Evolutionary conservation across 1,140 invertebrate species (phyloP).

Genomic region (Pseudoatta argentina): DNA sequence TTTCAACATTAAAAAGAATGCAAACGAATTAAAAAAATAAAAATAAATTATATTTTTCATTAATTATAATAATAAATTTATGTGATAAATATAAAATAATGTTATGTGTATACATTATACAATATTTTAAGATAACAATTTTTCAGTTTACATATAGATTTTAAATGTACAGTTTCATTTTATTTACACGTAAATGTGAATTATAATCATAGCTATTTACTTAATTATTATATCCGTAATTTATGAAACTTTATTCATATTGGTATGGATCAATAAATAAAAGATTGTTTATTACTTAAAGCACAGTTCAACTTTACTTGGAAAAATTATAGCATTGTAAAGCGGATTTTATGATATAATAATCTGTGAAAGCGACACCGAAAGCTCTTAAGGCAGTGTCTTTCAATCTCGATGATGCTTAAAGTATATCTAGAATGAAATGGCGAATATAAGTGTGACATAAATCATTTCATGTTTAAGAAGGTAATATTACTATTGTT

Average conservation of each 20-base stretch:
- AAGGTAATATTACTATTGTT: not conserved
- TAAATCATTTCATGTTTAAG: not conserved
- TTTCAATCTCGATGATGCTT: slow-evolving; percentile 29
- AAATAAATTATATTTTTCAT: not conserved
- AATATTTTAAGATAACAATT: not conserved
- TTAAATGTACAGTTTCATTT: not conserved
- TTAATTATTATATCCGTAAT: not conserved
- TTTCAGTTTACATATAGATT: not conserved
- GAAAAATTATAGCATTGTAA: slow-evolving; percentile 33
- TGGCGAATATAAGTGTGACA: not conserved
- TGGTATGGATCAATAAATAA: not conserved
- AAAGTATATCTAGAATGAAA: slow-evolving; percentile 43
- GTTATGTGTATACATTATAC: not conserved
- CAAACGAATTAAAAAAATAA: not conserved
- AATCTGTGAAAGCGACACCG: slow-evolving; percentile 16
- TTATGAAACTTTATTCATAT: not conserved
- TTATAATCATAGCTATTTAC: not conserved
- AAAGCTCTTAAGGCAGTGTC: slow-evolving; percentile 28
- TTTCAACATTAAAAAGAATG: not conserved
- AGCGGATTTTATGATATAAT: slow-evolving; percentile 29
- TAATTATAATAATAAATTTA: slow-evolving; percentile 12
- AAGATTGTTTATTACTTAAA: slow-evolving; percentile 35
- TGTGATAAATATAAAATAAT: not conserved
- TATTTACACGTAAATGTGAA: not conserved
- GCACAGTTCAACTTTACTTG: slow-evolving; percentile 20